A percentile compares a stretch with the other conserved stretches of the same genome.
Conservation (phyloP, 2,113 vertebrate species). For the Percina caprodes region DNA sequence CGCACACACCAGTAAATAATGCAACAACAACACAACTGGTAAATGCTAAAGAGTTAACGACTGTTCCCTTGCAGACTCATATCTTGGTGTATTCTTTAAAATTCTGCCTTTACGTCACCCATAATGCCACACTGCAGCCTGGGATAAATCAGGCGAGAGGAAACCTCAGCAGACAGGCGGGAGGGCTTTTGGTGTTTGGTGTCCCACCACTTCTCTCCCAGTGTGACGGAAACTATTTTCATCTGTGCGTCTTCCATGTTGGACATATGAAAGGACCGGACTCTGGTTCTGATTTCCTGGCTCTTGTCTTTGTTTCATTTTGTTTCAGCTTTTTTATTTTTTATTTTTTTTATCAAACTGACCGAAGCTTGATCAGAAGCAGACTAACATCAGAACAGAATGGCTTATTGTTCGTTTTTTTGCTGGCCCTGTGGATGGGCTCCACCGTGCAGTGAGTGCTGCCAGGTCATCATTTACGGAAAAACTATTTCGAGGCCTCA, state of each 20-base stretch:
- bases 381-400: background rate
- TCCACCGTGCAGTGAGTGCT: background rate
- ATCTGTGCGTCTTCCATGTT: conserved; percentile 41
- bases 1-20: background rate
- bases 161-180: conserved; percentile 18
- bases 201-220: conserved; percentile 9
- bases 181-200: conserved; percentile 6
- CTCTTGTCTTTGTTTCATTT: conserved; percentile 18
- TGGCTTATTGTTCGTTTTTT: background rate
- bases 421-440: background rate
- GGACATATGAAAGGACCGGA: conserved; percentile 11
- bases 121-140: conserved; percentile 1
- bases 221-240: conserved; percentile 49
- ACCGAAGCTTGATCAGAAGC: conserved; percentile 25
- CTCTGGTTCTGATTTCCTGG: conserved; percentile 53
- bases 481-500: background rate
- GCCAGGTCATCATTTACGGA: background rate
- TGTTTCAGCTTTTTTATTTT: conserved; percentile 2
- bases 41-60: background rate
- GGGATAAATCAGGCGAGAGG: background rate
- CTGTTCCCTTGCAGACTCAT: background rate
- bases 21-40: background rate
- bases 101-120: background rate
- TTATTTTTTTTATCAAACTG: conserved; percentile 24
- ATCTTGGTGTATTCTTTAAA: background rate